Conservation (phyloP, 2,888 invertebrate species). For the Iphiclides podalirius region DNA sequence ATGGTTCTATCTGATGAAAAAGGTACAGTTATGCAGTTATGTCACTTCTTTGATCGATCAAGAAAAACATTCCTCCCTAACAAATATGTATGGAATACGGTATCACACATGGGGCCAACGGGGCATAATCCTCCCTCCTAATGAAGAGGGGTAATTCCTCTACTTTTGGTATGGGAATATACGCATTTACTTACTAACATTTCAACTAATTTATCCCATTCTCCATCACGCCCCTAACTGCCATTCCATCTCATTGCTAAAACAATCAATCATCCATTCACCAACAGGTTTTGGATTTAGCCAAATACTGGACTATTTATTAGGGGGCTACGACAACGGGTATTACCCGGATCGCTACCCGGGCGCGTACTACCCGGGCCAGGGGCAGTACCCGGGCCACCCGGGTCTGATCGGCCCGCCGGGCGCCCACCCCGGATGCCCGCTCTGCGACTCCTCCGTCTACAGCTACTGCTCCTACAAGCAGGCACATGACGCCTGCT, state of each 20-base stretch:
- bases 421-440: constrained; percentile 81
- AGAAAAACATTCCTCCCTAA: too few species aligned
- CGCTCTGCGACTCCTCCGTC: constrained; percentile 88
- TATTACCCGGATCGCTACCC: constrained; percentile 29
- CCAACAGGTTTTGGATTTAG: constrained; percentile 71
- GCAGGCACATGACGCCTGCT: constrained; percentile 87
- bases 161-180: too few species aligned
- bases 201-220: too few species aligned
- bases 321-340: constrained; percentile 59
- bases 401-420: constrained; percentile 57
- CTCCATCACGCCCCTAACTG: constrained; percentile 38
- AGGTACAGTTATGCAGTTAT: too few species aligned
- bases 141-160: too few species aligned
- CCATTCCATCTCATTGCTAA: constrained; percentile 37
- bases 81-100: too few species aligned
- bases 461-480: constrained; percentile 88
- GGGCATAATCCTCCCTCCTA: too few species aligned
- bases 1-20: too few species aligned
- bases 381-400: constrained; percentile 36
- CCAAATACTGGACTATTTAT: constrained; percentile 71
- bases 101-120: too few species aligned
- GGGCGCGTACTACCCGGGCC: constrained; percentile 17
- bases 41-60: too few species aligned
- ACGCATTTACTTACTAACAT: too few species aligned
- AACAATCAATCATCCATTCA: constrained; percentile 38